phyloP scores from a whole-genome alignment of 2,888 invertebrate genomes.

The Rosalia funebris region DNA sequence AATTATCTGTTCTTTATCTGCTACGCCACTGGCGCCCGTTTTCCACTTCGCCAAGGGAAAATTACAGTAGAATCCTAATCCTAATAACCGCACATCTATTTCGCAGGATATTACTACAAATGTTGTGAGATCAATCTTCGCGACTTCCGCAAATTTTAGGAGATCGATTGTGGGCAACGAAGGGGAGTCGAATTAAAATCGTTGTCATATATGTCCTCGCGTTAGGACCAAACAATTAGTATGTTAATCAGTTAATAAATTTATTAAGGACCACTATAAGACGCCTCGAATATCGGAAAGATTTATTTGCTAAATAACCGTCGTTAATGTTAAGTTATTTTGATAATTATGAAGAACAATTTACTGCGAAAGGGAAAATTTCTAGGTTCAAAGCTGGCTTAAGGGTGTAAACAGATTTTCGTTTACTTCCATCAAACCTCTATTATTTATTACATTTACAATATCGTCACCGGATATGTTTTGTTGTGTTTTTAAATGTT shows the following conservation, averaged over 20 bases:
- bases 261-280: not conserved
- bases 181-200: too few species aligned
- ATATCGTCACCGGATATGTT: too few species aligned
- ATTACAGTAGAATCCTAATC: constrained; percentile 2
- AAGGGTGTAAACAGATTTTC: too few species aligned
- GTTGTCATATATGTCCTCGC: too few species aligned
- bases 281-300: not conserved
- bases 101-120: constrained; percentile 1
- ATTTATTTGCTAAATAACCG: not conserved
- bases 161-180: not conserved
- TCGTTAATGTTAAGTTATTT: not conserved
- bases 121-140: constrained; percentile 14
- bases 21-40: not conserved
- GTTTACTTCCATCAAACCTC: too few species aligned
- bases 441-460: too few species aligned
- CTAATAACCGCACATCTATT: constrained; percentile 18
- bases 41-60: not conserved
- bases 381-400: too few species aligned
- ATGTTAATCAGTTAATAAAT: not conserved
- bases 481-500: too few species aligned
- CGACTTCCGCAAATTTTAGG: not conserved
- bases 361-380: not conserved
- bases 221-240: not conserved
- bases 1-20: too few species aligned
- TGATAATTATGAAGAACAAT: not conserved